Conservation (phyloP, 2,888 invertebrate genomes). For the Lingula anatina region DNA sequence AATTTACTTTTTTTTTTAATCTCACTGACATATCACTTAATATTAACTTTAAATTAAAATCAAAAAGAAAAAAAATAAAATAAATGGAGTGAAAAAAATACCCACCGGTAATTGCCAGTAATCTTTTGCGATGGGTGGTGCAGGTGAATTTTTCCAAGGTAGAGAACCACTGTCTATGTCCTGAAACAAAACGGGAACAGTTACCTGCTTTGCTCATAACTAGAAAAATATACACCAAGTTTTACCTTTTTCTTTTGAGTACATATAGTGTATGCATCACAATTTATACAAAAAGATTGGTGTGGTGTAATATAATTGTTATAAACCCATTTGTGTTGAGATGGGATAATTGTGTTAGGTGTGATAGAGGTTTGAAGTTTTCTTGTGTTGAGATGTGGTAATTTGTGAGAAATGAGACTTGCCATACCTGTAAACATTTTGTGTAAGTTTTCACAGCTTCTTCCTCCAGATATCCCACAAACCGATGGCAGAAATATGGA, state of each 20-base stretch:
- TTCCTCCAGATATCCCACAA: conserved; percentile 51
- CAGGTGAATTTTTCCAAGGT: conserved; percentile 37
- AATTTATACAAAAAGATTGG: too few species aligned
- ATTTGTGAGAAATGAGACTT: too few species aligned
- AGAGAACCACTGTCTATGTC: conserved; percentile 39
- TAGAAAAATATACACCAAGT: too few species aligned
- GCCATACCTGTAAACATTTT: conserved; percentile 29
- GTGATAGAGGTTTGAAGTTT: too few species aligned
- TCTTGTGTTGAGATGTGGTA: too few species aligned
- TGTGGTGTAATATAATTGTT: too few species aligned
- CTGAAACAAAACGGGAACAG: conserved; percentile 15
- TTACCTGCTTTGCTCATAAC: too few species aligned
- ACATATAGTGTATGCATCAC: too few species aligned
- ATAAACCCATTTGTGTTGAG: too few species aligned
- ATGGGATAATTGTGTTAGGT: too few species aligned
- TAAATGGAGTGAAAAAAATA: too few species aligned
- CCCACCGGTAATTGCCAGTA: conserved; percentile 47
- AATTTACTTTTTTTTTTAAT: background rate
- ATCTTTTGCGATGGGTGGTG: conserved; percentile 38
- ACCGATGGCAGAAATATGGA: conserved; percentile 45
- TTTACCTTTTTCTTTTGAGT: background rate
- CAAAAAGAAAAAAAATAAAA: background rate
- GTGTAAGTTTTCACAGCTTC: conserved; percentile 51
- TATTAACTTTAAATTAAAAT: background rate
- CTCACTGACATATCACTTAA: background rate